A percentile compares a stretch with the other conserved stretches of the same genome.
Evolutionary conservation across 2,797 vertebrate species (phyloP).

Genomic region (Rhyacichthys aspro): DNA sequence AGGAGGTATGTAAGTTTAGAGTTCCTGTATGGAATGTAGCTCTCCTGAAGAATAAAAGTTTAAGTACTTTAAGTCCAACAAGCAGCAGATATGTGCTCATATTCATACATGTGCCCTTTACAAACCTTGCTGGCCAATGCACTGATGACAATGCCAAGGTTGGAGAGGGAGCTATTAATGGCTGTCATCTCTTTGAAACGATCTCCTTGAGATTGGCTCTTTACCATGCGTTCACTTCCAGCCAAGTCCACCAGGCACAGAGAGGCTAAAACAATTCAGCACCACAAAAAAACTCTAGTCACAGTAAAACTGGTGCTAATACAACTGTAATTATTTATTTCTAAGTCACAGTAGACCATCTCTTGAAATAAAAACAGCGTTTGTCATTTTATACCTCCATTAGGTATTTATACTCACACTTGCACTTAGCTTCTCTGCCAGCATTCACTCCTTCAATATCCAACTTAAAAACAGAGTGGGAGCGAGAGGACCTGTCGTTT

Average conservation of each 20-base stretch:
- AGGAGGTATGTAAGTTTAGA: conserved; percentile 91
- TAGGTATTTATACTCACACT: conserved; percentile 72
- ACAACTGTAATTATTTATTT: not conserved
- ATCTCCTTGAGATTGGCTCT: conserved; percentile 85
- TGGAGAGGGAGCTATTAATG: conserved; percentile 90
- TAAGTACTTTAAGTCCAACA: not conserved
- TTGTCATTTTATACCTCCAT: no score
- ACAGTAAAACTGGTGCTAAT: not conserved
- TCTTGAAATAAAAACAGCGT: no score
- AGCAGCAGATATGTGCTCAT: no score
- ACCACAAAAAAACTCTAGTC: no score
- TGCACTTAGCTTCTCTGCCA: conserved; percentile 80
- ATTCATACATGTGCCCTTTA: not conserved
- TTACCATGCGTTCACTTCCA: conserved; percentile 88
- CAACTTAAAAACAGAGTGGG: conserved; percentile 91
- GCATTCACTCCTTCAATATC: conserved; percentile 85
- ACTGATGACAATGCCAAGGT: conserved; percentile 87
- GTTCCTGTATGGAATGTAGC: conserved; percentile 87
- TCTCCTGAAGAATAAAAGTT: conserved; percentile 79
- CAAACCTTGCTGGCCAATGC: conserved; percentile 90
- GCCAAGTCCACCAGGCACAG: conserved; percentile 91
- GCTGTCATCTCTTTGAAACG: conserved; percentile 90
- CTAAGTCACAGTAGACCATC: no score
- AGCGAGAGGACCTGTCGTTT: conserved; percentile 91
- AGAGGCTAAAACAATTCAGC: conserved; percentile 66